Percentiles rank a stretch among this genome's conserved stretches.
These are phyloP conservation scores for Ophion obscuratus DNA, from an alignment of 2,888 invertebrate genomes.

Conservation along the genomic window DNA sequence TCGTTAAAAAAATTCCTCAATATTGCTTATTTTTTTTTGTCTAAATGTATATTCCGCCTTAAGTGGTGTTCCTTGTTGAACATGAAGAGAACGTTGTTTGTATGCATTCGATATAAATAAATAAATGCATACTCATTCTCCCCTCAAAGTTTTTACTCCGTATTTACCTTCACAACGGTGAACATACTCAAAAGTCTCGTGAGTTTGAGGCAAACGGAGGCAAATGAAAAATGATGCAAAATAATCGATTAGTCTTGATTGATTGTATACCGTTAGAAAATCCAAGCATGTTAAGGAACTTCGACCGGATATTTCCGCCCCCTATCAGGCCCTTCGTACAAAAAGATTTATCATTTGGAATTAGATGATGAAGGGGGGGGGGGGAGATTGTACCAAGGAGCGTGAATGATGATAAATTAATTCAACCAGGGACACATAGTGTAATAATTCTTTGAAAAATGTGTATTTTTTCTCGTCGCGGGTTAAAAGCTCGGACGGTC, in stretches of 20 bases:
- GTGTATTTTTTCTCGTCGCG: slow-evolving; percentile 27
- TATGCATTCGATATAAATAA: not conserved
- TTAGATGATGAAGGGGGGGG: slow-evolving; percentile 11
- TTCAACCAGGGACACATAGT: slow-evolving; percentile 13
- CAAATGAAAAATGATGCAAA: slow-evolving; percentile 53
- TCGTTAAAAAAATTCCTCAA: too few species aligned
- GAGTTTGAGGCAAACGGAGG: not conserved
- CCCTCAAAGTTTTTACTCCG: not conserved
- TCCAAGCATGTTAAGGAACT: slow-evolving; percentile 50
- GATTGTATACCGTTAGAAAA: slow-evolving; percentile 45
- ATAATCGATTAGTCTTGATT: slow-evolving; percentile 63
- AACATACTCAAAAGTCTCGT: slow-evolving; percentile 1
- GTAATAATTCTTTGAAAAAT: slow-evolving; percentile 5
- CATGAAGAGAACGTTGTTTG: not conserved
- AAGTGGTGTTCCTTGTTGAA: too few species aligned
- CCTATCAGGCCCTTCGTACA: slow-evolving; percentile 1
- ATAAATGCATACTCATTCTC: not conserved
- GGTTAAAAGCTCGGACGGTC: slow-evolving; percentile 2
- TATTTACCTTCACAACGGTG: slow-evolving; percentile 11
- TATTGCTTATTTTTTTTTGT: too few species aligned
- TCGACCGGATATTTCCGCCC: slow-evolving; percentile 6
- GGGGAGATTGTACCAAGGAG: not conserved
- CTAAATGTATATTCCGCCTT: too few species aligned
- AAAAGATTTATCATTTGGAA: slow-evolving; percentile 52
- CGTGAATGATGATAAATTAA: slow-evolving; percentile 17